Percentiles rank a stretch among this genome's conserved stretches.
phyloP scores from a whole-genome alignment of 2,888 invertebrate species.

The Cerastis leucographa region DNA sequence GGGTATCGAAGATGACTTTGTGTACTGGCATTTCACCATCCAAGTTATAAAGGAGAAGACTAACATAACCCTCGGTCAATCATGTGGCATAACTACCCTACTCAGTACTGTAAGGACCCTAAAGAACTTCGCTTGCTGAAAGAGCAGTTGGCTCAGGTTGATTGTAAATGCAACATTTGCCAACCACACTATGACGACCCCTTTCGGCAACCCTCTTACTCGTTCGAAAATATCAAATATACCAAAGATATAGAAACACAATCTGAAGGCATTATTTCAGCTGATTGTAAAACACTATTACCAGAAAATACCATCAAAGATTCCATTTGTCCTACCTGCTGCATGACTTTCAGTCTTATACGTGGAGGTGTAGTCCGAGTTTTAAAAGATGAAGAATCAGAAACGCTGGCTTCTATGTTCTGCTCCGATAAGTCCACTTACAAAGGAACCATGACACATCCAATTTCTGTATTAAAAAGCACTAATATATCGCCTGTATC shows the following conservation, averaged over 20 bases:
- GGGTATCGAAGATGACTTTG: constrained; percentile 29
- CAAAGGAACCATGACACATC: constrained; percentile 54
- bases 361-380: constrained; percentile 68
- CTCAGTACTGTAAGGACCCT: constrained; percentile 69
- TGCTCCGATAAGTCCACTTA: constrained; percentile 74
- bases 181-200: constrained; percentile 1
- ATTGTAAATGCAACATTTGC: constrained; percentile 76
- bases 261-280: constrained; percentile 45
- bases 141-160: constrained; percentile 74
- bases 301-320: constrained; percentile 59
- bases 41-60: neutral
- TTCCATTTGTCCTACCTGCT: constrained; percentile 76
- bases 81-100: constrained; percentile 43
- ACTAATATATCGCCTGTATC: constrained; percentile 24
- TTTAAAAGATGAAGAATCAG: constrained; percentile 80
- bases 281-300: constrained; percentile 25
- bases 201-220: neutral
- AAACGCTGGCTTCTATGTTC: constrained; percentile 69
- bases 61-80: constrained; percentile 1
- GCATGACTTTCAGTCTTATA: constrained; percentile 72
- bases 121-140: constrained; percentile 78
- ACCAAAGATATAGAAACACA: constrained; percentile 68
- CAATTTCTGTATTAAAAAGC: constrained; percentile 69
- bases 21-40: constrained; percentile 38
- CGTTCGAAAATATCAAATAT: neutral